These are phyloP conservation scores for Prietella phreatophila DNA, from an alignment of 2,113 vertebrate genomes.

Conservation along the genomic window DNA sequence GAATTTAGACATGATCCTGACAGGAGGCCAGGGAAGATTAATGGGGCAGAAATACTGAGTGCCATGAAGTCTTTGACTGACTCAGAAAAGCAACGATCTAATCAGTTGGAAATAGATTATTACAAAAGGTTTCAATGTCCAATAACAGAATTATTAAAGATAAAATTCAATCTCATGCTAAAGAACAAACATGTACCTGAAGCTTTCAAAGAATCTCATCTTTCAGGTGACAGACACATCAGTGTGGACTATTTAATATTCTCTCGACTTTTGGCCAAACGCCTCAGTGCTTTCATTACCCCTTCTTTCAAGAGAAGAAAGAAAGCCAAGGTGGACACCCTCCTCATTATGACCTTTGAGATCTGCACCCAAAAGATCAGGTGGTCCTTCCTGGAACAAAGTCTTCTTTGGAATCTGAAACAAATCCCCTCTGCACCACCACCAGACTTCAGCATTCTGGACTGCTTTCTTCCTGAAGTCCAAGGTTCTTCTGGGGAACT, in stretches of 20 bases:
- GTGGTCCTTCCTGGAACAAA: background rate
- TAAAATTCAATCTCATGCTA: background rate
- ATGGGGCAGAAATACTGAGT: constrained; percentile 39
- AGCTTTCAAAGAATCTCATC: background rate
- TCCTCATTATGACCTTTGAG: background rate
- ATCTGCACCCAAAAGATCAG: background rate
- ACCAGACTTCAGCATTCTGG: constrained; percentile 20
- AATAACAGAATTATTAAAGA: constrained; percentile 22
- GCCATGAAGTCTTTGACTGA: constrained; percentile 28
- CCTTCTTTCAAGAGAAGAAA: background rate
- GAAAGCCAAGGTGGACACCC: background rate
- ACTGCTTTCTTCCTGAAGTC: constrained; percentile 18
- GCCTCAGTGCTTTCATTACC: constrained; percentile 4
- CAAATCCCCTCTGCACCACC: background rate
- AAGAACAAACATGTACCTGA: background rate
- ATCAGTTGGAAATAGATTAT: background rate
- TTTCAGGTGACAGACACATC: background rate
- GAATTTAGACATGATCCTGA: background rate
- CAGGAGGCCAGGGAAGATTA: constrained; percentile 24
- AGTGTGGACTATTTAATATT: constrained; percentile 38
- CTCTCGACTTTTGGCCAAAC: background rate
- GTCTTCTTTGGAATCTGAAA: background rate
- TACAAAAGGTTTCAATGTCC: background rate
- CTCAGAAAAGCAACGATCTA: background rate
- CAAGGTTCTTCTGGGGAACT: background rate